Evolutionary conservation across 2,113 vertebrate species (phyloP), one percentile per base, ranked within the genome.

Genomic region (Mugil cephalus): DNA sequence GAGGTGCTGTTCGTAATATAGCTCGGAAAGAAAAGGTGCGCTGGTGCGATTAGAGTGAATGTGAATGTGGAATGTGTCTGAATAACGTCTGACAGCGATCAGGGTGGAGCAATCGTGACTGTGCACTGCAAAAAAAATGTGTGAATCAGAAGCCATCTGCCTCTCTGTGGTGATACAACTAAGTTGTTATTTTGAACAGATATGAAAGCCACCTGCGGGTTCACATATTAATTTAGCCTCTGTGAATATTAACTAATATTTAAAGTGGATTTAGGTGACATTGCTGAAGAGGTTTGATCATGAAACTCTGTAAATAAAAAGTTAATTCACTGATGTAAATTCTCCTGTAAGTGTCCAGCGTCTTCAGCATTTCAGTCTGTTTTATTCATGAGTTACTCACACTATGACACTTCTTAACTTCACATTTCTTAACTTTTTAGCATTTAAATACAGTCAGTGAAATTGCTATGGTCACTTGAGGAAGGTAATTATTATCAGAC

Each of bases 1-100:
- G 3, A 30, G 2, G 39, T 15, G 10, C 10, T 42, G 55, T 53
- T 72, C 6, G 19, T 72, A 69, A 73, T 72, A 21, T 61, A 38
- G 59, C 50, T 70, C 52, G 62, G 42, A 52, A 17, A 9, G 8
- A 77, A 79, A 75, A 63, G 21, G 10, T 47, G 47, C 35, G 24
- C 15, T 43, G 21, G 17, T 10, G 60, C 13, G 10, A 36, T 50
- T 14, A 18, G 17, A 51, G 15, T 0, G 15, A 55, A 19, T n/a
- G 38, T 38, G 17, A 69, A n/a, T 17, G 24, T 30, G 3, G 17
- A 17, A 40, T 0, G 0, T 36, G 0, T 36, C 42, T 73, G 47
- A 72, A 36, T 63, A 6, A 18, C 11, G 48, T 21, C 39, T n/a
- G n/a, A 11, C 48, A n/a, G 46, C 4, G 43, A 36, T 79, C 62